Evolutionary conservation across 2,113 vertebrate genomes (phyloP), one percentile per base, ranked within the genome.

Genomic region (Dendrocopos noguchii): DNA sequence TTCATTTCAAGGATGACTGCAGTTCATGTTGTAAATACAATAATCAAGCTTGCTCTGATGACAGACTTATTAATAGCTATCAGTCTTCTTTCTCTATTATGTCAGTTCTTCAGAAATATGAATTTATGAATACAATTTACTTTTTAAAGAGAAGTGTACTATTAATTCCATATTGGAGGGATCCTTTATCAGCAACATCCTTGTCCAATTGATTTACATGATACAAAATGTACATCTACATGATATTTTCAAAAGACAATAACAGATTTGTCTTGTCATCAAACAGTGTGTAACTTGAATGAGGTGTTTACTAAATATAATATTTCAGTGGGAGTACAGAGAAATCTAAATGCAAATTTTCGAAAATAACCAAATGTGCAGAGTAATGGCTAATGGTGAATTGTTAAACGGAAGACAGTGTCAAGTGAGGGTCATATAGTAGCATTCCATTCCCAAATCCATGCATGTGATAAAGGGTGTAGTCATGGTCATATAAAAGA

Each of bases 401-500:
- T 59, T 57, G 11, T 42, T 72, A 67, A 91, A 64, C 0, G 5
- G 29, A 73, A 7, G 7, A 33, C 20, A 80, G 12, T 8, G 56
- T 20, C 44, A 64, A 70, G 20, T 18, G 14, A 47, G 15, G 29
- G 4, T 82, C 28, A 25, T 6, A 9, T 57, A 64, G 56, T 2
- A 68, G 12, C 22, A 15, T 3, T 53, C 3, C 9, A 6, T 70
- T 68, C 20, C 31, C 39, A 70, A 27, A 59, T 77, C n/a, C 3
- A 2, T 36, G 19, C 10, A 19, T 1, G 3, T 12, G 15, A 22
- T 11, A n/a, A 12, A 53, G 4, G 12, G 3, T 39, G 6, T 3
- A 33, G 10, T 70, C 39, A 83, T 52, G 50, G 19, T 36, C 29
- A n/a, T 9, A 2, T 29, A 39, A 31, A n/a, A 82, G 7, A 63